These are phyloP conservation scores for Drosophila burlai DNA, from an alignment of 1,140 invertebrate genomes.

Conservation along the genomic window DNA sequence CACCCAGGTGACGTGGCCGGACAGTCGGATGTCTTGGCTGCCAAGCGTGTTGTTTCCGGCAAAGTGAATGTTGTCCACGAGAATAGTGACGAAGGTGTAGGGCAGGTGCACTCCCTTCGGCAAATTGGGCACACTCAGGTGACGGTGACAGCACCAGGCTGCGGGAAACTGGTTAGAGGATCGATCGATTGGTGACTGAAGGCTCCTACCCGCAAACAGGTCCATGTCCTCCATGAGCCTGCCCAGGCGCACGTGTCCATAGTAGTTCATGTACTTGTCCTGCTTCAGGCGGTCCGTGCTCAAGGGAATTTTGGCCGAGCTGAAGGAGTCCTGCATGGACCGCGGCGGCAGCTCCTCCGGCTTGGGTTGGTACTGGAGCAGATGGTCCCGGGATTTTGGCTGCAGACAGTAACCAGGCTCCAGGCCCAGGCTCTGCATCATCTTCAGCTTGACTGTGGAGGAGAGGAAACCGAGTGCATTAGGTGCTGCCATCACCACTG, in stretches of 20 bases:
- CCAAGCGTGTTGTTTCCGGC: slow-evolving; percentile 85
- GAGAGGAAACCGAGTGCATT: background rate
- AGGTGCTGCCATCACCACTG: background rate
- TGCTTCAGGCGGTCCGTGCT: slow-evolving; percentile 87
- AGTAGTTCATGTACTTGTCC: slow-evolving; percentile 89
- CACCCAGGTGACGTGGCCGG: slow-evolving; percentile 92
- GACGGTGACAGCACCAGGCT: slow-evolving; percentile 89
- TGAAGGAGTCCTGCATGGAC: slow-evolving; percentile 89
- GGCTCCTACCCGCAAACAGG: slow-evolving; percentile 89
- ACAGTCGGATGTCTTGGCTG: slow-evolving; percentile 89
- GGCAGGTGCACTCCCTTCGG: slow-evolving; percentile 86
- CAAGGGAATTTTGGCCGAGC: slow-evolving; percentile 89
- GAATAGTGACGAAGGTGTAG: slow-evolving; percentile 90
- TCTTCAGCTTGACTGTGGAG: slow-evolving; percentile 63
- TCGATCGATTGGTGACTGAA: too few relatives aligned
- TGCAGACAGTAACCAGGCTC: slow-evolving; percentile 63
- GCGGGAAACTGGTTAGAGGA: background rate
- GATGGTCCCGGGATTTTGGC: slow-evolving; percentile 74
- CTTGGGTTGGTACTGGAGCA: slow-evolving; percentile 75
- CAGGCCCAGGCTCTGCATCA: slow-evolving; percentile 70
- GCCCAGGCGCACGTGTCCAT: slow-evolving; percentile 89
- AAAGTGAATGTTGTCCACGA: slow-evolving; percentile 91
- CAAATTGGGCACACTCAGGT: slow-evolving; percentile 88
- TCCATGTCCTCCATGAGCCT: slow-evolving; percentile 93
- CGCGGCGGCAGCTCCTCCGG: slow-evolving; percentile 85